These are phyloP conservation scores for Pterobdella sp. DNA, from an alignment of 2,888 invertebrate genomes.

Conservation along the genomic window DNA sequence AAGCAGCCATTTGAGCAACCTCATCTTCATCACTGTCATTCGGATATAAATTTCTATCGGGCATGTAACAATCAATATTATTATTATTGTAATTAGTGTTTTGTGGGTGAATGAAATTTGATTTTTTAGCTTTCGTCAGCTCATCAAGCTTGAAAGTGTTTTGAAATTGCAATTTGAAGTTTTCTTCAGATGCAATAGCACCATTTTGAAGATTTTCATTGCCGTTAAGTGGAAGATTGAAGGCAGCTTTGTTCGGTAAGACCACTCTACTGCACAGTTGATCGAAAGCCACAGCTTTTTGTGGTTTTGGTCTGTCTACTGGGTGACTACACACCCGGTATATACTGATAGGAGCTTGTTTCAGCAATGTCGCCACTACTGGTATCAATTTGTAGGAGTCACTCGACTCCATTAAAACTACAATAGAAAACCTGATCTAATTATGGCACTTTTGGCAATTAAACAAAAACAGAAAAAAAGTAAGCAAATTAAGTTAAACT, in stretches of 20 bases:
- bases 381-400: slow-evolving; percentile 8
- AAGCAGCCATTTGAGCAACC: too few species aligned
- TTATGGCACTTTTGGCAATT: background rate
- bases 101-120: too few species aligned
- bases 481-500: background rate
- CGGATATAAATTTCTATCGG: too few species aligned
- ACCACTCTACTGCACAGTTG: slow-evolving; percentile 1
- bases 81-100: too few species aligned
- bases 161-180: too few species aligned
- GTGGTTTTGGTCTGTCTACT: slow-evolving; percentile 19
- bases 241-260: too few species aligned
- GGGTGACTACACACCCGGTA: slow-evolving; percentile 25
- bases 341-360: slow-evolving; percentile 19
- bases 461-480: background rate
- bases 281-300: slow-evolving; percentile 19
- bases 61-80: too few species aligned
- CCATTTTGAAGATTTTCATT: background rate
- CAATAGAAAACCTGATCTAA: background rate
- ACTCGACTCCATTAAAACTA: background rate
- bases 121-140: too few species aligned
- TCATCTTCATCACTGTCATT: too few species aligned
- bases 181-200: too few species aligned
- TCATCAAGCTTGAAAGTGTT: too few species aligned
- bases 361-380: slow-evolving; percentile 1
- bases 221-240: too few species aligned